A percentile compares a stretch with the other conserved stretches of the same genome.
Evolutionary conservation across 1,140 invertebrate genomes (phyloP).

Genomic region (Drosophila watanabei): DNA sequence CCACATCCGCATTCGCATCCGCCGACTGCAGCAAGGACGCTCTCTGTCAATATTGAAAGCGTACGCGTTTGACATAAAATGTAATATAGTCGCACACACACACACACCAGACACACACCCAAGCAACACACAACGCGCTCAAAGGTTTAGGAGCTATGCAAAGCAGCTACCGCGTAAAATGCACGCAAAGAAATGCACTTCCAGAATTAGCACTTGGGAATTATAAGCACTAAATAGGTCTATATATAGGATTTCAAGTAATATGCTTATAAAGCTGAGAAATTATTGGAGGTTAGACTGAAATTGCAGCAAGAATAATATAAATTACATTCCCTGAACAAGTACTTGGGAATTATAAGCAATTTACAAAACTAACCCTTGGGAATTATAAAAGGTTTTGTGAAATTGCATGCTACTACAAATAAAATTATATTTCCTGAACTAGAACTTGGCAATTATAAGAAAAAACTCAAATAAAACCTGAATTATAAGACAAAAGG

Average conservation of each 20-base stretch:
- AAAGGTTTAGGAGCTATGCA: slow-evolving; percentile 7
- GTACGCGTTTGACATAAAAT: slow-evolving; percentile 81
- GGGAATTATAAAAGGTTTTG: neutral
- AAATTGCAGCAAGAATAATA: neutral
- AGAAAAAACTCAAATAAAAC: no score
- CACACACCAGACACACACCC: slow-evolving; percentile 11
- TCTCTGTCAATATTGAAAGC: slow-evolving; percentile 80
- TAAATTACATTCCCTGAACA: neutral
- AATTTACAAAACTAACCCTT: neutral
- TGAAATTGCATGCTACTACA: no score
- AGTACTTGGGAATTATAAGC: neutral
- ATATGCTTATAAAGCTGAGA: neutral
- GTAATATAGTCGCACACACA: slow-evolving; percentile 74
- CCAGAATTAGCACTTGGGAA: neutral
- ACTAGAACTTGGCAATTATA: neutral
- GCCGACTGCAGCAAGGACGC: slow-evolving; percentile 26
- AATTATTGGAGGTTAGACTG: neutral
- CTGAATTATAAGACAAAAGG: no score
- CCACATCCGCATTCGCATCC: slow-evolving; percentile 49
- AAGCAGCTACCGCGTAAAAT: slow-evolving; percentile 10
- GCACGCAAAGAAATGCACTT: neutral
- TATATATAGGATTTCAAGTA: no score
- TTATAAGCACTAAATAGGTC: neutral
- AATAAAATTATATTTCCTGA: neutral
- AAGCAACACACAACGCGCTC: slow-evolving; percentile 10